Base-by-base conservation (phyloP, 1,140 invertebrate genomes). In the Augochlora pura region DNA sequence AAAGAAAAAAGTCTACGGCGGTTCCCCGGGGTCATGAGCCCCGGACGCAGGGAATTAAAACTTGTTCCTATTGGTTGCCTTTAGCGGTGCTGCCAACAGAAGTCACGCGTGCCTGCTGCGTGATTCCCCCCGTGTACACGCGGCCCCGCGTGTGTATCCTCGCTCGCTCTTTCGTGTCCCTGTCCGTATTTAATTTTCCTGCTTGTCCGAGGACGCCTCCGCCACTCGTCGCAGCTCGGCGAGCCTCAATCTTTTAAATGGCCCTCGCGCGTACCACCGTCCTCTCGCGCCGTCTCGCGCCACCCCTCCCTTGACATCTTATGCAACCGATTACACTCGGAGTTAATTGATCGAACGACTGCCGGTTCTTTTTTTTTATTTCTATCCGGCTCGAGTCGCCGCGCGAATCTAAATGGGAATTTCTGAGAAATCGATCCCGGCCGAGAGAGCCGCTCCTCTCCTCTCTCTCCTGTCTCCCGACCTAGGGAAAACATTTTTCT, bases 21-120 rank as follows among this genome's bases (percentile, higher is more conserved):
- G 67, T 77, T 81, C 85, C 83, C 64, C 71, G 85, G 71, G 86
- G 83, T 86, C 87, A 88, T 74, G 81, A 82, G 82, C 80, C 84
- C 82, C 84, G 73, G 70, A 77, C 84, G 64, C 82, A 74, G 68
- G 79, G 75, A 74, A 78, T 78, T 78, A 78, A 72, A 72, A 72
- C 76, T 77, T 64, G 76, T 78, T 71, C 59, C 76, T 64, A 46
- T 64, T 72, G 76, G 76, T 57, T 57, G 68, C 68, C 76, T 71
- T n/a, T 72, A 63, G 68, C 16, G 23, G 74, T n/a, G 5, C 49
- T 67, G 66, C 65, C 60, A 64, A 64, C 68, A 54, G 49, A 54
- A 72, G 86, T 88, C 86, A 87, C 84, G 82, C 76, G 76, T 78
- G 76, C 59, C 70, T 78, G 78, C 74, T 62, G 66, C 57, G n/a